These are phyloP conservation scores for Hypomesus transpacificus DNA, from an alignment of 2,113 vertebrate species.

Conservation along the genomic window DNA sequence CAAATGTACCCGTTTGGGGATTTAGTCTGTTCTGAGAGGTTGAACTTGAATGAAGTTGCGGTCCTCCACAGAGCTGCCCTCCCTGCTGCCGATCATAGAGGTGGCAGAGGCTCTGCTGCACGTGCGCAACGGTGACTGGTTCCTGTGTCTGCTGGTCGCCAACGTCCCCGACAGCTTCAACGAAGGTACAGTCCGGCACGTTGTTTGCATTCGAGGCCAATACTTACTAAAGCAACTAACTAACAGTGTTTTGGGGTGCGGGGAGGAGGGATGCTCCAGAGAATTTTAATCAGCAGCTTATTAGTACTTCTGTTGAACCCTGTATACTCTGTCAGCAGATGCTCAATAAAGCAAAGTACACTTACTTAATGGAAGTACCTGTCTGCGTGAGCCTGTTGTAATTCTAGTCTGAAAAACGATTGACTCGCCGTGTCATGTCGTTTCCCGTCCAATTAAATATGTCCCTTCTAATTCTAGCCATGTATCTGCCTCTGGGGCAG, in stretches of 20 bases:
- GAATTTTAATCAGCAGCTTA: not conserved
- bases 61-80: slow-evolving; percentile 81
- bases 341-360: slow-evolving; percentile 11
- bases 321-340: slow-evolving; percentile 9
- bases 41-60: not conserved
- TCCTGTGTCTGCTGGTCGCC: slow-evolving; percentile 94
- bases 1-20: not conserved
- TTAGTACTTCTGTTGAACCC: slow-evolving; percentile 30
- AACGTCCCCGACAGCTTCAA: slow-evolving; percentile 98
- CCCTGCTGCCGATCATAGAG: slow-evolving; percentile 88
- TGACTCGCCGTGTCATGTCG: slow-evolving; percentile 13
- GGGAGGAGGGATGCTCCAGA: not conserved
- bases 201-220: too few relatives aligned
- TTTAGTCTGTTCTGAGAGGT: not conserved
- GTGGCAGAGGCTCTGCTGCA: slow-evolving; percentile 94
- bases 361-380: not conserved
- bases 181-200: slow-evolving; percentile 79
- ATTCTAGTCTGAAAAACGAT: slow-evolving; percentile 1
- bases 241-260: not conserved
- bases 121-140: slow-evolving; percentile 94
- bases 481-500: slow-evolving; percentile 4
- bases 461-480: slow-evolving; percentile 19
- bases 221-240: too few relatives aligned
- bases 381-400: slow-evolving; percentile 13
- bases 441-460: not conserved